Base-by-base conservation (phyloP, 2,113 vertebrate species). In the Opisthocomus hoazin region DNA sequence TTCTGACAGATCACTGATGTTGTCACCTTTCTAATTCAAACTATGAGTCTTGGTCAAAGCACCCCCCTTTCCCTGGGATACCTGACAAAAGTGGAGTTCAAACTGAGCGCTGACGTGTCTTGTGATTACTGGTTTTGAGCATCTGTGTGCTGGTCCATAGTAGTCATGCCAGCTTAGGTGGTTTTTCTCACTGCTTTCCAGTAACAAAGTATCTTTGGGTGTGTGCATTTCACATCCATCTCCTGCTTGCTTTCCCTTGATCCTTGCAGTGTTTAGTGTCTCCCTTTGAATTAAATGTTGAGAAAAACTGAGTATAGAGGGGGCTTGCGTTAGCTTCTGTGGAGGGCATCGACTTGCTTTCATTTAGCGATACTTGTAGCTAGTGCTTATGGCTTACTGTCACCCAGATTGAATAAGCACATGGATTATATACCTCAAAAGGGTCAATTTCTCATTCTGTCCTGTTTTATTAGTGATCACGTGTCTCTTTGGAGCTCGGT, bases 71-170 rank as follows among this genome's bases (percentile, higher is more conserved):
- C 63, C 26, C 17, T 45, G 77, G 53, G 37, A 16, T 34, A 29
- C 32, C 37, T 75, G 46, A 19, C 29, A 68, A 32, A 71, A 63
- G 13, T 16, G 37, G 26, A 68, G 26, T 80, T 90, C 21, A 15
- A 76, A 60, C 18, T 15, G 71, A 84, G 15, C 34, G 11, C n/a
- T 84, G 56, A 7, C 0, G 0, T 32, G 29, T 53, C 23, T 29
- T 8, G 23, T 45, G 56, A 11, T 68, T 6, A 6, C 32, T 86
- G 16, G 1, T 54, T 84, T 37, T 41, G 58, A 69, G 64, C 1
- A 0, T 41, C 18, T 75, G 19, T 3, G 2, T 0, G 2, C 50
- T 53, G 45, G 21, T 82, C 51, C 3, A 0, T 23, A 29, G 30
- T 29, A 10, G 23, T 87, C 3, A 0, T 13, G 50, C 45, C 11